A percentile compares a stretch with the other conserved stretches of the same genome.
These are phyloP conservation scores for Calliphora vicina DNA, from an alignment of 1,140 invertebrate species.

Conservation along the genomic window DNA sequence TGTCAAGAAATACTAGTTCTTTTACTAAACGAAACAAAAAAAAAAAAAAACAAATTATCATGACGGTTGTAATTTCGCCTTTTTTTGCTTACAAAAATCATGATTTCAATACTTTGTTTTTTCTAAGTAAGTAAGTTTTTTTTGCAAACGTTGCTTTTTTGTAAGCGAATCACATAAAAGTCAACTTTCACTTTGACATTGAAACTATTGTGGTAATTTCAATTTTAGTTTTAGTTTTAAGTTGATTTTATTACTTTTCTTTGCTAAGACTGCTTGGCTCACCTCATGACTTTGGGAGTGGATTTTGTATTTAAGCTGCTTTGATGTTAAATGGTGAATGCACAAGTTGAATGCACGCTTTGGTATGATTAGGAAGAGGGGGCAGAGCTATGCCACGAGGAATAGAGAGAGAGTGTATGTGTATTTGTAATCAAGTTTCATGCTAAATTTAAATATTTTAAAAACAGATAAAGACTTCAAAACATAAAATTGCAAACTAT, in stretches of 20 bases:
- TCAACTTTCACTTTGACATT: constrained; percentile 63
- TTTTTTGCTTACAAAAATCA: not conserved
- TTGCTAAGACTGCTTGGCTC: constrained; percentile 1
- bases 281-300: constrained; percentile 30
- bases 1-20: not conserved
- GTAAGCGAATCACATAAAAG: constrained; percentile 40
- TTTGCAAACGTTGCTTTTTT: constrained; percentile 20
- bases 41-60: too few species aligned
- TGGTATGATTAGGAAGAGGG: not conserved
- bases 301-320: not conserved
- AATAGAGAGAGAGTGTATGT: not conserved
- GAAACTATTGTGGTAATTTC: constrained; percentile 44
- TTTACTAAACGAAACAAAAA: not conserved
- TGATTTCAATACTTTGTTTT: not conserved
- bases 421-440: not conserved
- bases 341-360: constrained; percentile 27
- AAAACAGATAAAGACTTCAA: too few species aligned
- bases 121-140: too few species aligned
- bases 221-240: not conserved
- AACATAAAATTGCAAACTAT: too few species aligned
- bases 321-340: not conserved
- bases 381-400: not conserved
- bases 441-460: not conserved
- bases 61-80: not conserved
- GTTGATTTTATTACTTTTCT: not conserved